Conservation (phyloP, 2,113 vertebrate genomes). For the Ptilonorhynchus violaceus region DNA sequence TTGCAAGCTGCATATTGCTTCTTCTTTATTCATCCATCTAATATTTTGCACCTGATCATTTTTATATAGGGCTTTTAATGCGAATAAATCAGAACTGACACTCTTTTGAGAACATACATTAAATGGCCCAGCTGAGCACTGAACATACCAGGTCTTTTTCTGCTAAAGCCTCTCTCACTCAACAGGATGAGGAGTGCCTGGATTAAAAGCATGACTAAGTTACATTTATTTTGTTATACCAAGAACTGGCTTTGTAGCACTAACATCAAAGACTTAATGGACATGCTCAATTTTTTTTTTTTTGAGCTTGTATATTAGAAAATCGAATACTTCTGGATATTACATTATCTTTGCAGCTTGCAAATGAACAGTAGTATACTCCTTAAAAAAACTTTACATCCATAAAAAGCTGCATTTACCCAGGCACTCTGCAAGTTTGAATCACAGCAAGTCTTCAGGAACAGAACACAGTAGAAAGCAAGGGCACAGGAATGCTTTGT, state of each 20-base stretch:
- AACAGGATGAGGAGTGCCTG: not conserved
- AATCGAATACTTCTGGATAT: not conserved
- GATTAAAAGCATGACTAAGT: constrained; percentile 32
- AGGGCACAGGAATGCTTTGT: not conserved
- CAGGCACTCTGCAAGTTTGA: not conserved
- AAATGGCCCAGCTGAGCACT: not conserved
- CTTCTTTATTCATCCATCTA: not conserved
- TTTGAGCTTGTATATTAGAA: not conserved
- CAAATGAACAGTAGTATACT: not conserved
- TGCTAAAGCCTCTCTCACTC: not conserved
- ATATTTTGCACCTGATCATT: not conserved
- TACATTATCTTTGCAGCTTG: not conserved
- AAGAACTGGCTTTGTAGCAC: not conserved
- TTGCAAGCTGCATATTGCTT: not conserved
- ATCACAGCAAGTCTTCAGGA: not conserved
- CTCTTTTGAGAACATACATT: not conserved
- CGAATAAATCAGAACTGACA: not conserved
- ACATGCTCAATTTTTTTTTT: not conserved
- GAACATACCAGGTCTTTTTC: not conserved
- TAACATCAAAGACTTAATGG: constrained; percentile 44
- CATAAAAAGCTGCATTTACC: not conserved
- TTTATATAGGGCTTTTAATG: not conserved
- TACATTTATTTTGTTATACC: not conserved
- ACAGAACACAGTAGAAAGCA: not conserved
- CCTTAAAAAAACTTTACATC: not conserved